Evolutionary conservation across 2,797 vertebrate genomes (phyloP), one percentile per base, ranked within the genome.

Genomic region (Sebastolobus altivelis): DNA sequence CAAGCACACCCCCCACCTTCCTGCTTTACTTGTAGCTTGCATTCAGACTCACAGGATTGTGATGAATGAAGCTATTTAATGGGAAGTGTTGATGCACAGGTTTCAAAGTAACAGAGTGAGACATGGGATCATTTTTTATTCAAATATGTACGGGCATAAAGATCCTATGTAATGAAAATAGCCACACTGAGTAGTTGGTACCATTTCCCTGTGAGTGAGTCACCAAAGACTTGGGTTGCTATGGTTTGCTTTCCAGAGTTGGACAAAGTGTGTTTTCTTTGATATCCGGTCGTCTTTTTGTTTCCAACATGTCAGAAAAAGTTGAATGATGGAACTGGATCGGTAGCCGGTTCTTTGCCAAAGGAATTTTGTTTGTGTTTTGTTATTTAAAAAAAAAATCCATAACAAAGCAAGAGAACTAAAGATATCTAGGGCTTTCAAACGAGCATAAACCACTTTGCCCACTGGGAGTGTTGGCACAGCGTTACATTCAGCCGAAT

Each of bases 61-160:
- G 63, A 80, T 82, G 35, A 79, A 80, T 79, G 27, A 52, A 59
- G 72, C 66, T 31, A 3, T 79, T 79, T 82, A 63, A 59, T 54
- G 6, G 33, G 20, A 66, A 65, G 27, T 77, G 62, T 55, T 40
- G 18, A 68, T 25, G 33, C 72, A 18, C 7, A 25, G 29, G 20
- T 58, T 46, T 69, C 54, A 22, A 49, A 33, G 55, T 49, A 65
- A 61, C 35, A 31, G 3, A 52, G 8, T 55, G 43, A 79, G 10
- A 54, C 25, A 70, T 49, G 5, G 54, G 54, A 70, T 35, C 8
- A 8, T 12, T 29, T 73, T 76, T 52, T 63, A 69, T 62, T 59
- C 22, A 65, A 12, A 63, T 35, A 8, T 33, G 4, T 54, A 38
- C 0, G 20, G 12, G 8, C 8, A 38, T 31, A n/a, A 11, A 18